phyloP scores from a whole-genome alignment of 2,888 invertebrate species.

The Allacma fusca region DNA sequence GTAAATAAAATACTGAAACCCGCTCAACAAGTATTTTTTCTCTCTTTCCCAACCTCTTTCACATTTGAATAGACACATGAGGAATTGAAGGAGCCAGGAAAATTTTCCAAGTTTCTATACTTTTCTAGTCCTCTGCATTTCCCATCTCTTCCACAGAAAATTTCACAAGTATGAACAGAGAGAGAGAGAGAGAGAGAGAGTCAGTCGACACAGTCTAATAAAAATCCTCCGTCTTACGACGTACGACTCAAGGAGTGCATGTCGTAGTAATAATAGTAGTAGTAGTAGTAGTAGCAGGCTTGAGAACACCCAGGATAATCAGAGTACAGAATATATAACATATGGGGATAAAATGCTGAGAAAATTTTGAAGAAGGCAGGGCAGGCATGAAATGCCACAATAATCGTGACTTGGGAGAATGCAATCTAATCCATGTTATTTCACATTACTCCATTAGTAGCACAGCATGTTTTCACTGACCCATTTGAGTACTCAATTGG shows the following conservation, averaged over 20 bases:
- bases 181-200: not conserved
- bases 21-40: conserved; percentile 36
- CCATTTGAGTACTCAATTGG: conserved; percentile 52
- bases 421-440: conserved; percentile 41
- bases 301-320: no score
- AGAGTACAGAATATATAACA: no score
- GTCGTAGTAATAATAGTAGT: no score
- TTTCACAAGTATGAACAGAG: no score
- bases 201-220: no score
- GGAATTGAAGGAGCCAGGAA: not conserved
- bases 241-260: no score
- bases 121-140: conserved; percentile 1
- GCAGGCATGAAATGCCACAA: conserved; percentile 34
- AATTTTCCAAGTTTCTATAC: not conserved
- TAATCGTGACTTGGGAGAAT: conserved; percentile 44
- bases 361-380: conserved; percentile 6
- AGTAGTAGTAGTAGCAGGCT: no score
- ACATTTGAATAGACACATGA: not conserved
- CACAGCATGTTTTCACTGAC: conserved; percentile 44
- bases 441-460: conserved; percentile 32
- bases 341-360: not conserved
- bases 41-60: not conserved
- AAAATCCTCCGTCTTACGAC: no score
- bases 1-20: not conserved
- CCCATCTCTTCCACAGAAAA: no score